Evolutionary conservation across 53 echinoderm and acorn worm genomes (phyloP).

Genomic region (Apostichopus leukothele): DNA sequence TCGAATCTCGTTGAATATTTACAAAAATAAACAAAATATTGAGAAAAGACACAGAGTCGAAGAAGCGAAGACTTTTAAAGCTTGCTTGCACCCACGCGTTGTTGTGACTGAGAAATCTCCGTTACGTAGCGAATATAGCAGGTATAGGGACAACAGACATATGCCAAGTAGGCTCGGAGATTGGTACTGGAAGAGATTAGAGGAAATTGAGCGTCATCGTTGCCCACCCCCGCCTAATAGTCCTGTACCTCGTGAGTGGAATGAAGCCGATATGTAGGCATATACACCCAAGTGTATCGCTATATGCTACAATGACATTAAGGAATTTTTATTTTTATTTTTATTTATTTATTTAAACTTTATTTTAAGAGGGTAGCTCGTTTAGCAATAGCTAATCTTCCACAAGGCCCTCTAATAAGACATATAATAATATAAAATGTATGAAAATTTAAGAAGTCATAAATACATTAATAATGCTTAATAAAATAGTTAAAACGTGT

Average conservation of each 20-base stretch:
- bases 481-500: too few relatives aligned
- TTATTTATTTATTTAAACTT: too few relatives aligned
- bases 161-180: conserved; percentile 24
- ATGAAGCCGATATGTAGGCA: not conserved
- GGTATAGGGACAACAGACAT: not conserved
- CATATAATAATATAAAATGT: too few relatives aligned
- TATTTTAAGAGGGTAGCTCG: too few relatives aligned
- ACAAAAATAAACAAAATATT: conserved; percentile 2
- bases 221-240: conserved; percentile 42
- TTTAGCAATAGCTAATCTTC: too few relatives aligned
- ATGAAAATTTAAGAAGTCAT: too few relatives aligned
- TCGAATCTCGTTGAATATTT: conserved; percentile 23
- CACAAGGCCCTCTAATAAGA: too few relatives aligned
- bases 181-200: conserved; percentile 47
- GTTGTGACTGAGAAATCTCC: too few relatives aligned
- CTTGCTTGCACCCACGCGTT: not conserved
- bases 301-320: too few relatives aligned
- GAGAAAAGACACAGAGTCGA: not conserved
- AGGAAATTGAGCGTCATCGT: conserved; percentile 36
- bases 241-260: conserved; percentile 35
- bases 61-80: not conserved
- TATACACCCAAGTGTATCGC: too few relatives aligned
- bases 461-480: too few relatives aligned
- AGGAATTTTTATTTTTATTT: too few relatives aligned
- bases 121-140: not conserved